These are phyloP conservation scores for Amphipyra berbera DNA, from an alignment of 2,888 invertebrate genomes.

Conservation along the genomic window DNA sequence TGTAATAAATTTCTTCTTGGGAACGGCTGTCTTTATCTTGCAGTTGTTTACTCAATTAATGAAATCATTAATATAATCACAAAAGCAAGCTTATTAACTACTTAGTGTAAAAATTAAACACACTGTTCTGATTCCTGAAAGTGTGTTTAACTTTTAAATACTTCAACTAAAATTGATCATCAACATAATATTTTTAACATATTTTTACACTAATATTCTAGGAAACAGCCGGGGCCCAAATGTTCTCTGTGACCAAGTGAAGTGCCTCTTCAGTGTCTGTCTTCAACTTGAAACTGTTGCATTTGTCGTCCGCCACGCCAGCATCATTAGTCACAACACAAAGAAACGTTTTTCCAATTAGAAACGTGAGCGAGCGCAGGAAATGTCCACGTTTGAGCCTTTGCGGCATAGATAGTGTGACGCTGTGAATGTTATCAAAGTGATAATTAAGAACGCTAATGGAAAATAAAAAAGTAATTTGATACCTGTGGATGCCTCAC, in stretches of 20 bases:
- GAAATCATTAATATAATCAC: slow-evolving; percentile 2
- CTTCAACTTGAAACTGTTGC: slow-evolving; percentile 67
- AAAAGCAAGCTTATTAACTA: slow-evolving; percentile 22
- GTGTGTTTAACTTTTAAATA: slow-evolving; percentile 20
- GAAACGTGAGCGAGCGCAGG: slow-evolving; percentile 14
- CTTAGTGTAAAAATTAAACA: slow-evolving; percentile 19
- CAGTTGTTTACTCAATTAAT: slow-evolving; percentile 26
- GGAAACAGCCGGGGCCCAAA: slow-evolving; percentile 82
- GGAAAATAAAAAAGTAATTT: slow-evolving; percentile 2
- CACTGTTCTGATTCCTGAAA: background rate
- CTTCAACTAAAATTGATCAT: slow-evolving; percentile 8
- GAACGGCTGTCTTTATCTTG: slow-evolving; percentile 64
- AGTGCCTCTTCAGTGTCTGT: slow-evolving; percentile 69
- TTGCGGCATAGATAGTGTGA: slow-evolving; percentile 12
- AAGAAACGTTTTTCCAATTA: slow-evolving; percentile 53
- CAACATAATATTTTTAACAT: slow-evolving; percentile 44
- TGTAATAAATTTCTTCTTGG: slow-evolving; percentile 55
- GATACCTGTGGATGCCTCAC: slow-evolving; percentile 1
- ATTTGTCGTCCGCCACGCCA: slow-evolving; percentile 65
- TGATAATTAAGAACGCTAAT: slow-evolving; percentile 28
- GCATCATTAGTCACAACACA: slow-evolving; percentile 35
- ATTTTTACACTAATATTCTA: slow-evolving; percentile 82
- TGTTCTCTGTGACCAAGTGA: slow-evolving; percentile 85
- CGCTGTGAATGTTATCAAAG: slow-evolving; percentile 35
- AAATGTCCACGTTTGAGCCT: slow-evolving; percentile 24